Percentiles rank a stretch among this genome's conserved stretches.
phyloP scores from a whole-genome alignment of 2,888 invertebrate species.

The Pyrgus malvae region DNA sequence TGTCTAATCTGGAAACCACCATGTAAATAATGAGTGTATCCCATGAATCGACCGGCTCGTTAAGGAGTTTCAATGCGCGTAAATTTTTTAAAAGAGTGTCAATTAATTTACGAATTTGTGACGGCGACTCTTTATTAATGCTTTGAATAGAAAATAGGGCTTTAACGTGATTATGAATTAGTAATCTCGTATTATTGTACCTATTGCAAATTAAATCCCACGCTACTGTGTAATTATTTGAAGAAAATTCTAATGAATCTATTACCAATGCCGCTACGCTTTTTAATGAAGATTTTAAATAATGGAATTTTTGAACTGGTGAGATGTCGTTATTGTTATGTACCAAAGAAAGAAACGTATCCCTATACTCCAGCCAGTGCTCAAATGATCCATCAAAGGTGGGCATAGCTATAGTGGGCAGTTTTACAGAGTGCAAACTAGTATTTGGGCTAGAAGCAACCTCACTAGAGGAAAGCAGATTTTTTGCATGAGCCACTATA shows the following conservation, averaged over 20 bases:
- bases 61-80: constrained; percentile 30
- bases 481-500: neutral
- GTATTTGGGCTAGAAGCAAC: constrained; percentile 2
- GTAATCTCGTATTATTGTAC: constrained; percentile 15
- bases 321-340: constrained; percentile 8
- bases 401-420: constrained; percentile 23
- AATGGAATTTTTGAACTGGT: constrained; percentile 8
- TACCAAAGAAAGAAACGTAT: constrained; percentile 11
- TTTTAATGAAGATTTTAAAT: constrained; percentile 17
- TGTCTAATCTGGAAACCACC: constrained; percentile 37
- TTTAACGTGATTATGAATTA: constrained; percentile 25
- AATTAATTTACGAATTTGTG: constrained; percentile 30
- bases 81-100: constrained; percentile 30
- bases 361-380: constrained; percentile 20
- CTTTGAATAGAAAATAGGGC: constrained; percentile 28
- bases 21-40: constrained; percentile 36
- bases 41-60: constrained; percentile 35
- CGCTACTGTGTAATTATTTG: constrained; percentile 12
- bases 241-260: constrained; percentile 9
- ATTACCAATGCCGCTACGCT: constrained; percentile 10
- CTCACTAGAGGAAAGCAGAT: constrained; percentile 6
- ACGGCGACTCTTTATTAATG: constrained; percentile 25
- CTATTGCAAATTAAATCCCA: constrained; percentile 24
- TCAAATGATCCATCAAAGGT: constrained; percentile 27
- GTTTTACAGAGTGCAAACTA: constrained; percentile 8